phyloP scores from a whole-genome alignment of 2,797 vertebrate species.

The Xenops minutus region DNA sequence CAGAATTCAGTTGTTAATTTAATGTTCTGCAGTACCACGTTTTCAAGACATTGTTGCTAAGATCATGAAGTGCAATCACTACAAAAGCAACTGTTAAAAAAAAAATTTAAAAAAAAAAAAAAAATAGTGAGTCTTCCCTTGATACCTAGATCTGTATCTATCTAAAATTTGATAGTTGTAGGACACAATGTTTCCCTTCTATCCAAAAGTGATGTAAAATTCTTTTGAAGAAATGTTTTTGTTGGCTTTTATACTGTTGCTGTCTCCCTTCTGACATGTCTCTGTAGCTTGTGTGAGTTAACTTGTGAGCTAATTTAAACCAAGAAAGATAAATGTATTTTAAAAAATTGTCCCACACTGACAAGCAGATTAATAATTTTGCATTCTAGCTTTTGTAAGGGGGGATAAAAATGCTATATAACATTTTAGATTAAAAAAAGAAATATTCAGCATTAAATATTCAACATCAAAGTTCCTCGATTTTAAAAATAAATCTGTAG shows the following conservation, averaged over 20 bases:
- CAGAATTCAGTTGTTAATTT: not conserved
- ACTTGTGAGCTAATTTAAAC: slow-evolving; percentile 57
- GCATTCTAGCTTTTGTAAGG: slow-evolving; percentile 23
- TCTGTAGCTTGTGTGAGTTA: slow-evolving; percentile 26
- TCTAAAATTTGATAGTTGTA: not conserved
- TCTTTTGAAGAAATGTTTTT: slow-evolving; percentile 64
- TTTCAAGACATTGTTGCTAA: not conserved
- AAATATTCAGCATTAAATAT: slow-evolving; percentile 50
- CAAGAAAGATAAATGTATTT: slow-evolving; percentile 38
- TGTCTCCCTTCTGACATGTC: slow-evolving; percentile 46
- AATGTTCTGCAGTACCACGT: not conserved
- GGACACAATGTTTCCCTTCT: slow-evolving; percentile 37
- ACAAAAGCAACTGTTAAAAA: not conserved
- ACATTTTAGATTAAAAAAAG: slow-evolving; percentile 43
- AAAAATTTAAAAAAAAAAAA: not conserved
- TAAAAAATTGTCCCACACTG: slow-evolving; percentile 39
- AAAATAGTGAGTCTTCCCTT: not conserved
- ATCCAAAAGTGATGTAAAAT: slow-evolving; percentile 45
- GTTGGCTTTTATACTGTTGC: slow-evolving; percentile 8
- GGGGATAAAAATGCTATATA: slow-evolving; percentile 24
- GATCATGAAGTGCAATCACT: not conserved
- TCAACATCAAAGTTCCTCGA: slow-evolving; percentile 28
- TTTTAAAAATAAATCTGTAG: slow-evolving; percentile 53
- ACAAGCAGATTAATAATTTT: slow-evolving; percentile 38
- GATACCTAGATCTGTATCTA: not conserved